These are phyloP conservation scores for Limulus polyphemus DNA, from an alignment of 2,888 invertebrate genomes.

Conservation along the genomic window DNA sequence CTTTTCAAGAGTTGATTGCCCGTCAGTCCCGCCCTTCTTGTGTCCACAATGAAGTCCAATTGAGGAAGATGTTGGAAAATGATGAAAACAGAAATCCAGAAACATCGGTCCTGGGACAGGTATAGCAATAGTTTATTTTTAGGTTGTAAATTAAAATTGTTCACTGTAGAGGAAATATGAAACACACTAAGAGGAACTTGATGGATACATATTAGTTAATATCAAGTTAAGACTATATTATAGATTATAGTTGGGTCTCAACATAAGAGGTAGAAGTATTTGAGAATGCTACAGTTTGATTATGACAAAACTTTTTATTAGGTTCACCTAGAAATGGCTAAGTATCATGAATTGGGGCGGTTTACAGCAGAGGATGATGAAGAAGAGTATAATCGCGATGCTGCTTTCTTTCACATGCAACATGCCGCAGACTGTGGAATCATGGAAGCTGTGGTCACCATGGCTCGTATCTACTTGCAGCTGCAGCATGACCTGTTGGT, in stretches of 20 bases:
- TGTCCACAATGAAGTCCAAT: conserved; percentile 37
- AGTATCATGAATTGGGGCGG: conserved; percentile 44
- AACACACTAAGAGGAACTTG: neutral
- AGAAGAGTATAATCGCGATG: conserved; percentile 39
- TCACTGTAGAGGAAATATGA: neutral
- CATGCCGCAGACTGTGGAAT: conserved; percentile 43
- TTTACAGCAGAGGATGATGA: conserved; percentile 31
- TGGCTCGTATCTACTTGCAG: conserved; percentile 41
- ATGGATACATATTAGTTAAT: no score
- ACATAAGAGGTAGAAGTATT: no score
- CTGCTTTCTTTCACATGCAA: conserved; percentile 44
- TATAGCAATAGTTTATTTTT: conserved; percentile 20
- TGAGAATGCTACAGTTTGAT: no score
- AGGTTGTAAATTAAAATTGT: no score
- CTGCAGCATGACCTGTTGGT: conserved; percentile 41
- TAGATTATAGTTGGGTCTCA: no score
- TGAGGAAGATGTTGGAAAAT: conserved; percentile 30
- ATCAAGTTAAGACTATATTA: no score
- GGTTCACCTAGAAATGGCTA: conserved; percentile 44
- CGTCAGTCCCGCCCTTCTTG: conserved; percentile 36
- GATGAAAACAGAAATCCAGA: conserved; percentile 29
- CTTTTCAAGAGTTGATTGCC: conserved; percentile 28
- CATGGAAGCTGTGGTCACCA: conserved; percentile 41
- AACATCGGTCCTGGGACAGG: conserved; percentile 41
- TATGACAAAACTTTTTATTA: conserved; percentile 1